Percentiles rank a stretch among this genome's conserved stretches.
Conservation (phyloP, 2,888 invertebrate genomes). For the Dinocampus coccinellae region DNA sequence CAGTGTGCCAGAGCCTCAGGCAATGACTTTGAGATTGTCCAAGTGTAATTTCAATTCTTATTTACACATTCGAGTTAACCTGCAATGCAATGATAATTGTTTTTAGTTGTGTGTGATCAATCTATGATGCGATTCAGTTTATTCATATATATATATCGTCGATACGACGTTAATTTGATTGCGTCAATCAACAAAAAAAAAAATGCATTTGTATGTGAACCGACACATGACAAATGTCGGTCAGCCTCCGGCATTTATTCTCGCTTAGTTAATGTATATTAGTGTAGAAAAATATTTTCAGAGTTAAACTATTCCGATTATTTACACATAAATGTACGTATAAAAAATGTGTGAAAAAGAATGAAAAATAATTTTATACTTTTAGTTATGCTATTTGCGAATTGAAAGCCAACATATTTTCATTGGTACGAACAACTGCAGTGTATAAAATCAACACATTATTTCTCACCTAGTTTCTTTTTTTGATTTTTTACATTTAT, state of each 20-base stretch:
- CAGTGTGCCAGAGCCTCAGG: slow-evolving; percentile 58
- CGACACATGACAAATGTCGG: slow-evolving; percentile 4
- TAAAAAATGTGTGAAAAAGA: neutral
- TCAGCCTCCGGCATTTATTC: slow-evolving; percentile 1
- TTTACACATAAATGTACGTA: neutral
- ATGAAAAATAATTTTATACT: neutral
- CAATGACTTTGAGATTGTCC: slow-evolving; percentile 60
- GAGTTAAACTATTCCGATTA: neutral
- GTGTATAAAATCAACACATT: neutral
- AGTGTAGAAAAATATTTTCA: neutral
- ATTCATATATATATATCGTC: neutral
- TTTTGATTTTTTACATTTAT: neutral
- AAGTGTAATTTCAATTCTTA: slow-evolving; percentile 47
- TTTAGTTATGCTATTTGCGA: neutral
- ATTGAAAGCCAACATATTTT: neutral
- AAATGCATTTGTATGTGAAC: neutral
- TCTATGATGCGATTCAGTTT: neutral
- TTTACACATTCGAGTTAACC: neutral
- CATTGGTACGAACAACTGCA: neutral
- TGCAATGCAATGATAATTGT: neutral
- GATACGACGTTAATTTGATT: slow-evolving; percentile 19
- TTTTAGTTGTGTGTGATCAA: neutral
- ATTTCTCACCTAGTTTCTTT: neutral
- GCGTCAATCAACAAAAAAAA: neutral
- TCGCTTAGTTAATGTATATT: neutral